Evolutionary conservation across 2,888 invertebrate genomes (phyloP).

Genomic region (Diaphora mendica): DNA sequence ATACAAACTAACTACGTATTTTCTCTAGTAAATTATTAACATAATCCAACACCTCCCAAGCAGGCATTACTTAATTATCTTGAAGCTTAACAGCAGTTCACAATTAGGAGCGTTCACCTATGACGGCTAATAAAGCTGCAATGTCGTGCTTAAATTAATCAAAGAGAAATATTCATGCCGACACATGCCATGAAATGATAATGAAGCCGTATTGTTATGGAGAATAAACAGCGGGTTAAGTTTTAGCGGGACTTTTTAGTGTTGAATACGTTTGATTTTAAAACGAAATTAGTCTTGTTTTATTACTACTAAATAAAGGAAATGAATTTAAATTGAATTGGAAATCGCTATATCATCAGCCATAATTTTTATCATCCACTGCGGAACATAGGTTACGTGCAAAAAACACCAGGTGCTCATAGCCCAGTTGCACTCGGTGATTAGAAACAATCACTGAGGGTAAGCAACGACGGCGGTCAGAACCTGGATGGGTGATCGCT

Average conservation of each 20-base stretch:
- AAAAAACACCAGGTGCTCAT: no score
- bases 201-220: constrained; percentile 73
- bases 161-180: constrained; percentile 85
- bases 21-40: constrained; percentile 7
- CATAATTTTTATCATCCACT: not conserved
- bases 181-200: constrained; percentile 85
- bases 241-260: not conserved
- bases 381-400: no score
- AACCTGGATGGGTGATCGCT: no score
- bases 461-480: no score
- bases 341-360: no score
- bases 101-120: constrained; percentile 51
- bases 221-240: constrained; percentile 45
- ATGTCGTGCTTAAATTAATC: constrained; percentile 78
- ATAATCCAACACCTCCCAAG: constrained; percentile 15
- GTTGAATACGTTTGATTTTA: not conserved
- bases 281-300: not conserved
- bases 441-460: no score
- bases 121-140: constrained; percentile 71
- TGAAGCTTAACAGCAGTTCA: constrained; percentile 37
- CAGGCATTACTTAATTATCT: constrained; percentile 38
- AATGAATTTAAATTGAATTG: no score
- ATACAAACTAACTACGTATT: not conserved
- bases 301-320: no score
- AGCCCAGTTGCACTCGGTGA: no score